Evolutionary conservation across 2,797 vertebrate genomes (phyloP).

Genomic region (Myioborus miniatus): DNA sequence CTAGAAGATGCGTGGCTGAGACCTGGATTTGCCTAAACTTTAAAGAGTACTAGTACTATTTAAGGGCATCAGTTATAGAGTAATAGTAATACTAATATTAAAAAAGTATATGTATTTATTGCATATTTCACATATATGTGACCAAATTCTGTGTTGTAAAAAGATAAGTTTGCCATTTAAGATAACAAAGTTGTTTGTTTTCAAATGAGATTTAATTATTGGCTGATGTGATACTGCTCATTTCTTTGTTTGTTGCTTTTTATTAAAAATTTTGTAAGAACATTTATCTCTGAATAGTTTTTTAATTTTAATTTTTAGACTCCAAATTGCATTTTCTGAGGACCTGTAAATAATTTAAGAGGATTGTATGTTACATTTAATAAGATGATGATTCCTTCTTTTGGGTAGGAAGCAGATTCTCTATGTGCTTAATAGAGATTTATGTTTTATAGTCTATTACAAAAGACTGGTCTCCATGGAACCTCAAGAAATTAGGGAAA

Average conservation of each 20-base stretch:
- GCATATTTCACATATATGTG: background rate
- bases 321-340: background rate
- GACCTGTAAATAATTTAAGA: background rate
- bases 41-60: background rate
- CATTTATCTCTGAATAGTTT: background rate
- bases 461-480: background rate
- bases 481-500: background rate
- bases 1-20: background rate
- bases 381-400: background rate
- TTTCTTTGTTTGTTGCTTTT: background rate
- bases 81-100: background rate
- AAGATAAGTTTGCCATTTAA: background rate
- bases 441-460: background rate
- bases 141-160: background rate
- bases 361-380: background rate
- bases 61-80: background rate
- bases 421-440: background rate
- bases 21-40: background rate
- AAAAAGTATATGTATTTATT: background rate
- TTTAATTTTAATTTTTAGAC: background rate
- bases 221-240: background rate
- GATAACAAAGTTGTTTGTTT: background rate
- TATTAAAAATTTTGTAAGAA: background rate
- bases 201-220: background rate
- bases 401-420: background rate